Percentiles rank a stretch among this genome's conserved stretches.
Conservation (phyloP, 2,888 invertebrate species). For the Labia minor region DNA sequence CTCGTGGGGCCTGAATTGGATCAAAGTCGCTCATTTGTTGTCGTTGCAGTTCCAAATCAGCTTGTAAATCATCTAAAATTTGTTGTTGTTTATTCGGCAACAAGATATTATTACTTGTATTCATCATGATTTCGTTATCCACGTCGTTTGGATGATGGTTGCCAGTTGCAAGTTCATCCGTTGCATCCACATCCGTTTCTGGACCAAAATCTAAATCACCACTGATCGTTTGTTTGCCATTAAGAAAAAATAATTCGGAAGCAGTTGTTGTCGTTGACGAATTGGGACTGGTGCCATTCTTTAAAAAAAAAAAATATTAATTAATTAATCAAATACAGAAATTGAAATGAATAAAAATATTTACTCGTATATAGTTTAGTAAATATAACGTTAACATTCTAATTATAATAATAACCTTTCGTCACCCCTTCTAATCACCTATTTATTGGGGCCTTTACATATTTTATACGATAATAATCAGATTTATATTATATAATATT, state of each 20-base stretch:
- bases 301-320: not conserved
- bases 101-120: conserved; percentile 27
- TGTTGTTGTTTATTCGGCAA: not conserved
- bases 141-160: conserved; percentile 22
- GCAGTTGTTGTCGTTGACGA: conserved; percentile 37
- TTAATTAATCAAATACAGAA: not conserved
- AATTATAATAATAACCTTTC: no score
- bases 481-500: no score
- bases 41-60: conserved; percentile 31
- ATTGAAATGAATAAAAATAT: no score
- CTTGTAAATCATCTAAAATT: conserved; percentile 26
- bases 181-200: conserved; percentile 50
- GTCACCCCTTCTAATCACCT: no score
- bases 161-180: conserved; percentile 32
- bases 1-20: conserved; percentile 32
- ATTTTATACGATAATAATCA: no score
- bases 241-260: conserved; percentile 27
- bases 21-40: conserved; percentile 32
- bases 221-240: conserved; percentile 30
- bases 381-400: no score
- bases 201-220: conserved; percentile 60
- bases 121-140: no score
- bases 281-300: not conserved
- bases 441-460: no score
- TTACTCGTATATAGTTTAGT: no score